These are phyloP conservation scores for Cylas formicarius DNA, from an alignment of 1,140 invertebrate genomes.

Conservation along the genomic window DNA sequence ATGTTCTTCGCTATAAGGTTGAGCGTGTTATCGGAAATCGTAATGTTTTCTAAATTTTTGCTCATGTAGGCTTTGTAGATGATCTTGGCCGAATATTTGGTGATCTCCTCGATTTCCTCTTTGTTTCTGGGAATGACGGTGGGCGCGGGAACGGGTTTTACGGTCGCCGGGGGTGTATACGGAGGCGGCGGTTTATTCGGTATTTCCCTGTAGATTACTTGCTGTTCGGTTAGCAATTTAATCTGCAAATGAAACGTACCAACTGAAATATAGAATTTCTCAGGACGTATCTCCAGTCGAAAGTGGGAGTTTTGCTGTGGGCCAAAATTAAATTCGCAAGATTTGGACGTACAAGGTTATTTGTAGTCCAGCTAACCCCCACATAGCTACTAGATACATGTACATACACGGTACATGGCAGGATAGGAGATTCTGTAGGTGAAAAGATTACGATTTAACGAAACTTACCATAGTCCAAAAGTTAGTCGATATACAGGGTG, in stretches of 20 bases:
- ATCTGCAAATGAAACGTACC: constrained; percentile 21
- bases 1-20: constrained; percentile 34
- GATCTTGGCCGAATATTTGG: constrained; percentile 42
- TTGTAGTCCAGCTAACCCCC: too few relatives aligned
- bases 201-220: constrained; percentile 55
- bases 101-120: constrained; percentile 45
- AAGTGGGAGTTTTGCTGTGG: too few relatives aligned
- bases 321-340: too few relatives aligned
- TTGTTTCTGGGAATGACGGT: constrained; percentile 43
- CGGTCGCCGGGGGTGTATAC: constrained; percentile 51
- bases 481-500: too few relatives aligned
- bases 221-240: constrained; percentile 38
- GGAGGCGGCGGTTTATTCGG: constrained; percentile 68
- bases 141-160: constrained; percentile 33
- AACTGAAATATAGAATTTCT: too few relatives aligned
- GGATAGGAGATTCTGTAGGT: too few relatives aligned
- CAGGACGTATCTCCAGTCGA: too few relatives aligned
- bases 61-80: constrained; percentile 44
- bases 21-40: constrained; percentile 40
- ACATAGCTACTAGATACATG: too few relatives aligned
- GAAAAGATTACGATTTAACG: too few relatives aligned
- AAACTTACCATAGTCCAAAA: too few relatives aligned
- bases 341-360: too few relatives aligned
- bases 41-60: constrained; percentile 41
- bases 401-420: too few relatives aligned